These are phyloP conservation scores for Pentamera pediparva DNA, from an alignment of 53 echinoderm and acorn worm species.

Conservation along the genomic window DNA sequence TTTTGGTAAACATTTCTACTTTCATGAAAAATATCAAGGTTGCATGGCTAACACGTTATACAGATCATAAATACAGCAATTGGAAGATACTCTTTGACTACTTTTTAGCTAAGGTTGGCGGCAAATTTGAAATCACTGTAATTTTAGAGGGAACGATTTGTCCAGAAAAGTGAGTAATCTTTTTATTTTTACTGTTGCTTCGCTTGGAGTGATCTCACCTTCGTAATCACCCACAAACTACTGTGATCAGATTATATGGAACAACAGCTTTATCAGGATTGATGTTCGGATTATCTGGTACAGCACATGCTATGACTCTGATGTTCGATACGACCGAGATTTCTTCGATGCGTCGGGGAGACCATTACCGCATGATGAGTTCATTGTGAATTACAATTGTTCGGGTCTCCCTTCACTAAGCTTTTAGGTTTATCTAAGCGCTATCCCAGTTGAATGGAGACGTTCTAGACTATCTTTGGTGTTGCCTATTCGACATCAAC, in stretches of 20 bases:
- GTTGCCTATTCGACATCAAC: no score
- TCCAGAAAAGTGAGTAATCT: neutral
- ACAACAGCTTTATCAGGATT: neutral
- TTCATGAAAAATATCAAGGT: neutral
- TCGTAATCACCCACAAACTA: neutral
- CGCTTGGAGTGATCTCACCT: neutral
- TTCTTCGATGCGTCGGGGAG: neutral
- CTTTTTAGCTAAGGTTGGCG: neutral
- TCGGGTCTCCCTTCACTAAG: neutral
- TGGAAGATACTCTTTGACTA: conserved; percentile 2
- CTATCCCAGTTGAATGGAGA: neutral
- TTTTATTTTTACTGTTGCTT: neutral
- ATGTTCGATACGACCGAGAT: neutral
- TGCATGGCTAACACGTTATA: neutral
- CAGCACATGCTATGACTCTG: neutral
- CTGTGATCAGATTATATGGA: conserved; percentile 12
- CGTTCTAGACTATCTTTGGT: neutral
- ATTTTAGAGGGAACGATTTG: neutral
- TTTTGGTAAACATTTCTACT: no score
- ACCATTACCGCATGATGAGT: neutral
- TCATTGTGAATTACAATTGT: neutral
- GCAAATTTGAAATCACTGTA: neutral
- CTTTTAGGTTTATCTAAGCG: neutral
- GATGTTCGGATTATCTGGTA: neutral
- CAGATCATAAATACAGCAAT: neutral